phyloP scores from a whole-genome alignment of 2,113 vertebrate species.

The Barnardius zonarius region DNA sequence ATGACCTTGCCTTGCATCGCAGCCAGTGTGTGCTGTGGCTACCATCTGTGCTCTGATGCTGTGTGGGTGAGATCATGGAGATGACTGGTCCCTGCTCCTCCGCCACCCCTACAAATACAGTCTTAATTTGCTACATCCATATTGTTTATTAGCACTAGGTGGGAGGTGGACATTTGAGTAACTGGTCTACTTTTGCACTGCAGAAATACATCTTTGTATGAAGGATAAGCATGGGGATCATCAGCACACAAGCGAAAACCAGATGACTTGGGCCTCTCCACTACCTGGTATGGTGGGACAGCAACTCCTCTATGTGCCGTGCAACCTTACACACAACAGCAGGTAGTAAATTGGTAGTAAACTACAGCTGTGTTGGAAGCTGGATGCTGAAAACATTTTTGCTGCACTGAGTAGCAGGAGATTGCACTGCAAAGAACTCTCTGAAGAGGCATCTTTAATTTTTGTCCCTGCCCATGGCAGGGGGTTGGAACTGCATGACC shows the following conservation, averaged over 20 bases:
- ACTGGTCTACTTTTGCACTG: neutral
- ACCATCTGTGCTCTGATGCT: neutral
- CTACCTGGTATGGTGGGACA: accelerated
- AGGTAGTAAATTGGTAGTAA: neutral
- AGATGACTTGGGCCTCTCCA: neutral
- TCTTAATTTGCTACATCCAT: neutral
- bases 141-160: neutral
- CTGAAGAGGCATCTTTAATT: neutral
- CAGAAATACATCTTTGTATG: neutral
- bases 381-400: neutral
- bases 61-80: accelerated
- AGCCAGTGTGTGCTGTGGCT: neutral
- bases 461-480: neutral
- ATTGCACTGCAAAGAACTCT: neutral
- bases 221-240: neutral
- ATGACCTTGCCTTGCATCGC: neutral
- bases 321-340: neutral
- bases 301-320: neutral
- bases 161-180: neutral
- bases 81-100: neutral
- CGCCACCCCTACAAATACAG: accelerated
- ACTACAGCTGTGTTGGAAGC: neutral
- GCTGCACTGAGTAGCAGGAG: neutral
- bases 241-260: neutral
- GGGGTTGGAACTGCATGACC: neutral